Percentiles rank a stretch among this genome's conserved stretches.
These are phyloP conservation scores for Cecidostiba fungosa DNA, from an alignment of 2,888 invertebrate species.

Conservation along the genomic window DNA sequence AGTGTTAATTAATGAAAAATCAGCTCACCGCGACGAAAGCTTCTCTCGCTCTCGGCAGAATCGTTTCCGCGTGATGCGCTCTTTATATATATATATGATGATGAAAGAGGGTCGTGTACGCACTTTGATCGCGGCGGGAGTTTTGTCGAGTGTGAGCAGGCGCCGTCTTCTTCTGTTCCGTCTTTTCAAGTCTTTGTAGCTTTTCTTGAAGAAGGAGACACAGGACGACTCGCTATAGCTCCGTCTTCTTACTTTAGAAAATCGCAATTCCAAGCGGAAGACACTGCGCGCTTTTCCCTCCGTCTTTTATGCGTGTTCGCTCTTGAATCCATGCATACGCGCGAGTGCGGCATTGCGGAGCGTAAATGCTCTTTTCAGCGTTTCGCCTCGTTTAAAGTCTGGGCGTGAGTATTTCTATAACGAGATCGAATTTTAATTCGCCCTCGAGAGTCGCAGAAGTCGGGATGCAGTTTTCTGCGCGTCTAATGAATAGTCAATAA, in stretches of 20 bases:
- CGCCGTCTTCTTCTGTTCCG: constrained; percentile 8
- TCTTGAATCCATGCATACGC: not conserved
- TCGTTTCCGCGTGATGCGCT: not conserved
- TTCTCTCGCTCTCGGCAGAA: not conserved
- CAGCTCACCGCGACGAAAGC: not conserved
- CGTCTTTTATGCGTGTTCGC: not conserved
- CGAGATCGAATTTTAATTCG: constrained; percentile 14
- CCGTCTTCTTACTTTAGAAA: constrained; percentile 21
- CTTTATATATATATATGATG: no score
- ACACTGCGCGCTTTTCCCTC: not conserved
- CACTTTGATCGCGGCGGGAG: constrained; percentile 1
- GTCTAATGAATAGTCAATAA: no score
- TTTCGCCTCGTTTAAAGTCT: not conserved
- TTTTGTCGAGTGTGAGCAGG: not conserved
- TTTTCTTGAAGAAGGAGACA: constrained; percentile 12
- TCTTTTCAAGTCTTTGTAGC: constrained; percentile 30
- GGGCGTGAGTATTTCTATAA: not conserved
- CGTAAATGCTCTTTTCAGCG: constrained; percentile 11
- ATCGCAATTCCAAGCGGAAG: constrained; percentile 27
- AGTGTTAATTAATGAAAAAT: not conserved
- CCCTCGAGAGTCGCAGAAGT: not conserved
- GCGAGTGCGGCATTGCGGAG: not conserved
- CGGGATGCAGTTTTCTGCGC: no score
- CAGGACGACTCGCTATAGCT: not conserved
- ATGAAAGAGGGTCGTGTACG: not conserved